Evolutionary conservation across 2,888 invertebrate species (phyloP).

Genomic region (Nebria brevicollis): DNA sequence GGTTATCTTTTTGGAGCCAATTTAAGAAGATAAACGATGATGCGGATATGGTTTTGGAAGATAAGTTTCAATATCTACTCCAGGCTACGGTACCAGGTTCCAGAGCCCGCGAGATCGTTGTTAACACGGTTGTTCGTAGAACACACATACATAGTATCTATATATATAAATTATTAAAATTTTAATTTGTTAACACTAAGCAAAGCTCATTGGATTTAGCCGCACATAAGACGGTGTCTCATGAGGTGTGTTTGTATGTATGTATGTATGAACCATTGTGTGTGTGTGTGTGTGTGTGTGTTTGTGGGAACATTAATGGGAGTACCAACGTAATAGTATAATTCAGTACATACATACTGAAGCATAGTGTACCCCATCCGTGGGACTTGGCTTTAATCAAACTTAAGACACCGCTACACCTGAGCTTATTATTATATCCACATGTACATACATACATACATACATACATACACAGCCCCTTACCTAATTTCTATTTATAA

Average conservation of each 20-base stretch:
- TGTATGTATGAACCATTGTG: background rate
- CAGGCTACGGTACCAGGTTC: too few species aligned
- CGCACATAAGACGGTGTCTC: background rate
- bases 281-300: background rate
- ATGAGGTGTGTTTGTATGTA: background rate
- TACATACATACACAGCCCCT: background rate
- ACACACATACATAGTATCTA: too few species aligned
- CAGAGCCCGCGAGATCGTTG: too few species aligned
- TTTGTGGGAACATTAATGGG: background rate
- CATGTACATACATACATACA: too few species aligned
- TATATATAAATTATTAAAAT: background rate
- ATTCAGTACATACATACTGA: slow-evolving; percentile 30
- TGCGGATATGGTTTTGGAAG: too few species aligned
- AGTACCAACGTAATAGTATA: slow-evolving; percentile 26
- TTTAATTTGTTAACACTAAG: slow-evolving; percentile 1
- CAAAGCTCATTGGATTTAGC: background rate
- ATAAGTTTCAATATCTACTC: too few species aligned
- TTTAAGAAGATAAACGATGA: too few species aligned
- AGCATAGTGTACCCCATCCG: slow-evolving; percentile 26
- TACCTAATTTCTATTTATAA: too few species aligned
- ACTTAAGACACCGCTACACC: slow-evolving; percentile 37
- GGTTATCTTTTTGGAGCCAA: too few species aligned
- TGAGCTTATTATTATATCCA: slow-evolving; percentile 24
- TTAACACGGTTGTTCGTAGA: too few species aligned
- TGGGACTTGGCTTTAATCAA: slow-evolving; percentile 34